Conservation (phyloP, 2,797 vertebrate species). For the Lepus townsendii region DNA sequence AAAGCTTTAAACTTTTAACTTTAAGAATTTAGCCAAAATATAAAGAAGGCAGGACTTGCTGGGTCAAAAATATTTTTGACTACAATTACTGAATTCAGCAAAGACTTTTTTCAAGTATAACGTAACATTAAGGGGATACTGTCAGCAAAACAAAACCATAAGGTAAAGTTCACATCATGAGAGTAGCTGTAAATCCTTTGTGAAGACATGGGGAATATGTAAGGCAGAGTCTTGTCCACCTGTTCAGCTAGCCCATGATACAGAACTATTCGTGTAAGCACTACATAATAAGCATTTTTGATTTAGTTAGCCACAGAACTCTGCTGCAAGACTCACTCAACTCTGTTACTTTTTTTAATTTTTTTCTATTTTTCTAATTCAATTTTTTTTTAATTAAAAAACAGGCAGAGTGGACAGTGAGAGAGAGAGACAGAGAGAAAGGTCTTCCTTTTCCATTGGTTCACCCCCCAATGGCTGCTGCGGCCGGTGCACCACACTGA, state of each 20-base stretch:
- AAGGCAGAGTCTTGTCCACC: background rate
- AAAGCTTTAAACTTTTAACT: background rate
- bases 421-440: too few species aligned
- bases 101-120: background rate
- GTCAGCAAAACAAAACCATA: background rate
- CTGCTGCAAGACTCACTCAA: background rate
- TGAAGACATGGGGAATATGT: background rate
- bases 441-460: too few species aligned
- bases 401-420: too few species aligned
- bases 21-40: constrained; percentile 49
- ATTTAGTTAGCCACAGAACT: background rate
- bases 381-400: too few species aligned
- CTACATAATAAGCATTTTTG: background rate
- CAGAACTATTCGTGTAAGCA: background rate
- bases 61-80: background rate
- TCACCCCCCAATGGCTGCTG: too few species aligned
- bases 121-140: background rate
- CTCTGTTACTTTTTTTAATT: background rate
- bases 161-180: background rate
- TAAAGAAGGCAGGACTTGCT: background rate
- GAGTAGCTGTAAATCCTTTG: background rate
- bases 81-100: background rate
- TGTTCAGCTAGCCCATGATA: background rate
- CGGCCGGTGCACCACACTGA: too few species aligned
- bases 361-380: too few species aligned